Base-by-base conservation (phyloP, 2,888 invertebrate species). In the Drosophila dives region DNA sequence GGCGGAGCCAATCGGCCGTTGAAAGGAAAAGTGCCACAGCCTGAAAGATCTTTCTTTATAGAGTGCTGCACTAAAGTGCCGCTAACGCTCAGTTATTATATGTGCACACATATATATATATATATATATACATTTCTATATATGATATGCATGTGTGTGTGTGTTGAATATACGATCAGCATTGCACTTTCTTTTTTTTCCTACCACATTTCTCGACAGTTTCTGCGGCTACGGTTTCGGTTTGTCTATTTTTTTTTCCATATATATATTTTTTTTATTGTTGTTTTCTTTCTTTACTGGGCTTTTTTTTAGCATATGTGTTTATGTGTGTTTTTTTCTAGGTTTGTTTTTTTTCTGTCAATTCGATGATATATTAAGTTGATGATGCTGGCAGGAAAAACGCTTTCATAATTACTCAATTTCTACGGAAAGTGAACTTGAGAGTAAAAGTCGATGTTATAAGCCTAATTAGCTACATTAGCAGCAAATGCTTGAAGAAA, bases 171-270 rank as follows among this genome's bases (percentile, higher is more conserved):
- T 45, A 40, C 49, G 38, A 45, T 68, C 68, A 62, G 68, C 77
- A 67, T 66, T 85, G 82, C 83, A 88, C 83, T 83, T 83, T 83
- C 83, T 83, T 86, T 82, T 82, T 81, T 75, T 49, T 67, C 73
- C 80, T 70, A 69, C 80, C 60, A 53, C 82, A 73, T 85, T 82
- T 87, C 86, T 80, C 65, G 58, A 49, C 56, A 49, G 53, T 69
- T 8, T 23, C 60, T 62, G 77, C 75, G 75, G 26, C 59, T 76
- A 59, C 20, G 56, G 61, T 61, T 74, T 74, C 64, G 59, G 61
- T 59, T 67, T 64, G 38, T 51, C 38, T 49, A 20, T 45, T 45
- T 48, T 3, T 3, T 59, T 45, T 55, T 4, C 15, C 23, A 23
- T 23, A 29, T 29, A 6, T 50, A 32, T 48, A n/a, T 29, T 26